phyloP scores from a whole-genome alignment of 2,888 invertebrate species.

The Ganaspis brasiliensis region DNA sequence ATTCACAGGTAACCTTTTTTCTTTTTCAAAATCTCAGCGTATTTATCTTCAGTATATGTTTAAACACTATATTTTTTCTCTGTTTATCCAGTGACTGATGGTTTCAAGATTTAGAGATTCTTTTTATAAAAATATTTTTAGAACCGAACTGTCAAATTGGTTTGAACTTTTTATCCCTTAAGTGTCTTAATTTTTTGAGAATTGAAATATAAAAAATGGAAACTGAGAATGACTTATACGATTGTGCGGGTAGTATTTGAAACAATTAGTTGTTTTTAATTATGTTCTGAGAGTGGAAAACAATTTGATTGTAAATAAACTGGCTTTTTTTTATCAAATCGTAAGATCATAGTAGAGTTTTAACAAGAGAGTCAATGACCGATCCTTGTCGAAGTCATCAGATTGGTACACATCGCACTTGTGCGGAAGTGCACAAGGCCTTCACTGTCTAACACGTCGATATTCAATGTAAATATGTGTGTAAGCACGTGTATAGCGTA shows the following conservation, averaged over 20 bases:
- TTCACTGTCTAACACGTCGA: constrained; percentile 28
- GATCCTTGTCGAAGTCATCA: constrained; percentile 47
- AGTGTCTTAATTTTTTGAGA: no score
- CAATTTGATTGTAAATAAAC: constrained; percentile 1
- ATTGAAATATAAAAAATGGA: no score
- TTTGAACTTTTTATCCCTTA: neutral
- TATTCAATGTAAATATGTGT: constrained; percentile 37
- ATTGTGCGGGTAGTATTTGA: no score
- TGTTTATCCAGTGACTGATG: neutral
- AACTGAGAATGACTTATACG: no score
- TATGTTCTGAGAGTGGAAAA: constrained; percentile 9
- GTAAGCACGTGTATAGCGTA: constrained; percentile 29
- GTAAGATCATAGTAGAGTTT: no score
- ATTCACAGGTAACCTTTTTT: neutral
- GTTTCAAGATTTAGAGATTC: neutral
- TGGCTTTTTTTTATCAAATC: neutral
- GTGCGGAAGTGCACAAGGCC: constrained; percentile 48
- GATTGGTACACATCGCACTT: constrained; percentile 48
- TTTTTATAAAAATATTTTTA: no score
- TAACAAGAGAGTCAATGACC: constrained; percentile 54
- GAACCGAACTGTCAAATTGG: neutral
- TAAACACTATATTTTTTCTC: neutral
- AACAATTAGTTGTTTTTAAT: no score
- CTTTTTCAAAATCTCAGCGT: no score
- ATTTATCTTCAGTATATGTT: no score